phyloP scores from a whole-genome alignment of 2,888 invertebrate species.

The Odontothrips loti region DNA sequence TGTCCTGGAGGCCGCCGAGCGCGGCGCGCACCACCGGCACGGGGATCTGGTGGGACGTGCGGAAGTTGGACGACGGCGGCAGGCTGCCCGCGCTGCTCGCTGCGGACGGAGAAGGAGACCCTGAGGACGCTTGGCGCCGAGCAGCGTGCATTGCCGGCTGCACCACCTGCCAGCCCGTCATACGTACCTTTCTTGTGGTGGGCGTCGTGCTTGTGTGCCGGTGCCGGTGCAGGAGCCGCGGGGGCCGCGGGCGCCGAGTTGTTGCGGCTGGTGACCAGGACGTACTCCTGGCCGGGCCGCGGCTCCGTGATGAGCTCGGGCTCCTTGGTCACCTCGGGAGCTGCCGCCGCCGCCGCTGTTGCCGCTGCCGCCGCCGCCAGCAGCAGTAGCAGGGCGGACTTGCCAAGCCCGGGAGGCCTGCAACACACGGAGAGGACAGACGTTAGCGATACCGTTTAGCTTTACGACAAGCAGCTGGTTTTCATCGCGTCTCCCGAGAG shows the following conservation, averaged over 20 bases:
- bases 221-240: not conserved
- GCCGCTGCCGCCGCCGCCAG: not conserved
- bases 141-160: not conserved
- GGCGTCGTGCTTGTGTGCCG: not conserved
- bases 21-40: slow-evolving; percentile 10
- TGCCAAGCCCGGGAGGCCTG: not conserved
- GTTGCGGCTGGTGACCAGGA: slow-evolving; percentile 48
- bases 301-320: slow-evolving; percentile 61
- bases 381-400: not conserved
- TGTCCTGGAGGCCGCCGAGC: not conserved
- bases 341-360: not conserved
- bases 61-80: not conserved
- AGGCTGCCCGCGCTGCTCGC: not conserved
- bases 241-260: not conserved
- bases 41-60: slow-evolving; percentile 13
- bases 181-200: not conserved
- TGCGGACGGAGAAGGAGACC: not conserved
- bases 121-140: not conserved
- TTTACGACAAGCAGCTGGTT: no score
- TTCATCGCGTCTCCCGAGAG: no score
- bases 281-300: slow-evolving; percentile 62
- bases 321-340: slow-evolving; percentile 42
- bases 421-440: not conserved
- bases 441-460: no score
- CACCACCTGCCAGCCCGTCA: not conserved